A percentile compares a stretch with the other conserved stretches of the same genome.
Evolutionary conservation across 2,888 invertebrate species (phyloP).

Genomic region (Oegoconia quadripuncta): DNA sequence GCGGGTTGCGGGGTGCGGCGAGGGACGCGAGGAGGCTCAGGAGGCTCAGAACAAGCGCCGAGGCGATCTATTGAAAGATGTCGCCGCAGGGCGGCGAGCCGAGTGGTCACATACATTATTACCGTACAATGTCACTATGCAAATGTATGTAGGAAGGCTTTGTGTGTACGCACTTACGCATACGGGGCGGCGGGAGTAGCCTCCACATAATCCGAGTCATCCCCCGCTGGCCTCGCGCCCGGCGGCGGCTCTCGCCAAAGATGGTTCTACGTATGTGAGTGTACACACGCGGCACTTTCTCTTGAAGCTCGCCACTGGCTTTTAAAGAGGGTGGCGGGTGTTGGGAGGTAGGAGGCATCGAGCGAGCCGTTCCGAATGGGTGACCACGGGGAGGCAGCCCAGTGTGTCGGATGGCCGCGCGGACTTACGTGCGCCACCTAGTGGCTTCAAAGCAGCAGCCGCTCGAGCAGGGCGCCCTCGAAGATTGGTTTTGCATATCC

Average conservation of each 20-base stretch:
- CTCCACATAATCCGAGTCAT: slow-evolving; percentile 72
- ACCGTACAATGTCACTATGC: slow-evolving; percentile 78
- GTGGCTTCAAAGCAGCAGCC: slow-evolving; percentile 20
- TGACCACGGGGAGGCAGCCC: slow-evolving; percentile 77
- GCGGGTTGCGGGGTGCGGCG: slow-evolving; percentile 12
- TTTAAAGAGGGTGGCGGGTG: slow-evolving; percentile 74
- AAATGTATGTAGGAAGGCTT: slow-evolving; percentile 77
- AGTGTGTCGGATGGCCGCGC: slow-evolving; percentile 42
- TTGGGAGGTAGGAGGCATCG: slow-evolving; percentile 41
- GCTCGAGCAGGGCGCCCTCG: slow-evolving; percentile 18
- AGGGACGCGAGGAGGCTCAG: slow-evolving; percentile 19
- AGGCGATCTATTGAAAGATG: slow-evolving; percentile 68
- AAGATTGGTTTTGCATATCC: slow-evolving; percentile 4
- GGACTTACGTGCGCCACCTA: slow-evolving; percentile 47
- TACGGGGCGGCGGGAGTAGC: slow-evolving; percentile 62
- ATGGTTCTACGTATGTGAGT: slow-evolving; percentile 75
- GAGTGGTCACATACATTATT: slow-evolving; percentile 78
- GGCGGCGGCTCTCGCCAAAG: slow-evolving; percentile 61
- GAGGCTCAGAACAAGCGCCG: slow-evolving; percentile 36
- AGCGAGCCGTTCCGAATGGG: slow-evolving; percentile 71
- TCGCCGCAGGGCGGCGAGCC: slow-evolving; percentile 57
- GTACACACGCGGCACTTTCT: slow-evolving; percentile 79
- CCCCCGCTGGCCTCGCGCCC: slow-evolving; percentile 51
- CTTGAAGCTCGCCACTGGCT: slow-evolving; percentile 81
- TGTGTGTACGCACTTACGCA: slow-evolving; percentile 77